These are phyloP conservation scores for Myotis pilosus DNA, from an alignment of 2,797 vertebrate genomes.

Conservation along the genomic window DNA sequence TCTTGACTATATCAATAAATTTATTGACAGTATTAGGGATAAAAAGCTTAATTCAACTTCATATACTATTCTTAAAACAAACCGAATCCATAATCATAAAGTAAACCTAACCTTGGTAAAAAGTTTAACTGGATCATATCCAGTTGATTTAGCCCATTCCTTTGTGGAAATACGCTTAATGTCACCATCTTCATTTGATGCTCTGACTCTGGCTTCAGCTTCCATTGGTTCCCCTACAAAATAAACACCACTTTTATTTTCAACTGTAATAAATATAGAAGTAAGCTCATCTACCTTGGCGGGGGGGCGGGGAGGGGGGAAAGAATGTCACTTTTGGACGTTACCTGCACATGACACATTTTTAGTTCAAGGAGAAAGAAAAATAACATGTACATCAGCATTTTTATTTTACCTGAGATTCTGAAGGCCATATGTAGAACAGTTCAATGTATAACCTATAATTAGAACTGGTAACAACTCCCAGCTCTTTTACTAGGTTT, in stretches of 20 bases:
- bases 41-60: background rate
- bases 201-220: conserved; percentile 91
- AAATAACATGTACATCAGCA: background rate
- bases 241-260: conserved; percentile 41
- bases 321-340: background rate
- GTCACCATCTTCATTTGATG: conserved; percentile 94
- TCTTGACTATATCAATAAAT: background rate
- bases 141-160: conserved; percentile 96
- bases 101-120: conserved; percentile 93
- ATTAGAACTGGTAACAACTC: background rate
- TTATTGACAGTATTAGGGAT: background rate
- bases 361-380: background rate
- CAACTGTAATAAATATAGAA: background rate
- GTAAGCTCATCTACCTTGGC: background rate
- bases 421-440: background rate
- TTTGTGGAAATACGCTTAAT: conserved; percentile 97
- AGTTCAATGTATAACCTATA: background rate
- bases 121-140: conserved; percentile 94
- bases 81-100: background rate
- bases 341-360: background rate
- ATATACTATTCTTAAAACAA: background rate
- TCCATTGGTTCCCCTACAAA: conserved; percentile 93
- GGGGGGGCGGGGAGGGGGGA: background rate
- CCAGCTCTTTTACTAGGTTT: background rate
- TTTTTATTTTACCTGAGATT: background rate